These are phyloP conservation scores for Epistrophella euchroma DNA, from an alignment of 2,888 invertebrate species.

Conservation along the genomic window DNA sequence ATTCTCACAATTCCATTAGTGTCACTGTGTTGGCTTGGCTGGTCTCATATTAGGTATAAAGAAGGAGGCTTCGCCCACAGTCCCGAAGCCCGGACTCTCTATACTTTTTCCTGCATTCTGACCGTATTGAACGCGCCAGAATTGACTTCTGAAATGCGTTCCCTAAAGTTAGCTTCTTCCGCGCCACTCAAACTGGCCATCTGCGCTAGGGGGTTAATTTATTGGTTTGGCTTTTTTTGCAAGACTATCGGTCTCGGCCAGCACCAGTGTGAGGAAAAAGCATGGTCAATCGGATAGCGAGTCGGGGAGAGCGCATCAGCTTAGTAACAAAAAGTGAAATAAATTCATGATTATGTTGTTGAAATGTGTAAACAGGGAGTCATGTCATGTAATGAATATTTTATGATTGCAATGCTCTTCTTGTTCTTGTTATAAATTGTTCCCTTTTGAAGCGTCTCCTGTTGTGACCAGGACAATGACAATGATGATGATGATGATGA, in stretches of 20 bases:
- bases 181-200: constrained; percentile 49
- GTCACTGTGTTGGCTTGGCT: constrained; percentile 50
- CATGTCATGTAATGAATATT: constrained; percentile 76
- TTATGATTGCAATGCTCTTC: constrained; percentile 68
- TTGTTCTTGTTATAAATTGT: constrained; percentile 17
- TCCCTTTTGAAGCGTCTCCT: constrained; percentile 15
- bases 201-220: constrained; percentile 73
- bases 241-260: neutral
- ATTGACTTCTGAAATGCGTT: constrained; percentile 62
- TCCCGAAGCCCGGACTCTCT: neutral
- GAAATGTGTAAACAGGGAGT: constrained; percentile 76
- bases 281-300: neutral
- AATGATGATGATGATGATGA: constrained; percentile 58
- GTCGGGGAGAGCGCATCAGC: constrained; percentile 1
- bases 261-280: neutral
- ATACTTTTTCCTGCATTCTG: constrained; percentile 49
- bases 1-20: constrained; percentile 74
- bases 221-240: constrained; percentile 47
- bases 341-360: constrained; percentile 76
- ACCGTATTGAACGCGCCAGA: constrained; percentile 73
- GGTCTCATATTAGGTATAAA: constrained; percentile 29
- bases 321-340: constrained; percentile 59
- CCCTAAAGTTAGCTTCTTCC: constrained; percentile 4
- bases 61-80: constrained; percentile 29
- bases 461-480: constrained; percentile 48